phyloP scores from a whole-genome alignment of 35 echinoderm and acorn worm genomes.

The Apostichopus californicus region DNA sequence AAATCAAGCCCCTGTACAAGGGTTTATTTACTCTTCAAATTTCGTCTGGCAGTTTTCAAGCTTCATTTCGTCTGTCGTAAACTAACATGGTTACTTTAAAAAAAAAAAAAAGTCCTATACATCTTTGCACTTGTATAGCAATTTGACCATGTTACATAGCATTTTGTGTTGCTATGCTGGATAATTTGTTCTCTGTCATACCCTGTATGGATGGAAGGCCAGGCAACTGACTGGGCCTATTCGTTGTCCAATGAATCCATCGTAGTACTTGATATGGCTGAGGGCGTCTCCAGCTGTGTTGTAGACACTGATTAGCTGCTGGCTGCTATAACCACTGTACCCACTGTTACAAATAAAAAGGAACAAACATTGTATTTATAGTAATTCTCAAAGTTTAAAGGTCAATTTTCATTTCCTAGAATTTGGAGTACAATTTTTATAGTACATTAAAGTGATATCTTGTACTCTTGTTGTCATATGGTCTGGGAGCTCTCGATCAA shows the following conservation, averaged over 20 bases:
- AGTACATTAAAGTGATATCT: too few species aligned
- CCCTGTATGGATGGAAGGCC: conserved; percentile 96
- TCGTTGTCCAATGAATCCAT: conserved; percentile 98
- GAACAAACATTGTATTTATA: neutral
- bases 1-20: too few species aligned
- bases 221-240: conserved; percentile 93
- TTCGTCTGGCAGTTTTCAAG: too few species aligned
- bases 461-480: too few species aligned
- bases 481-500: too few species aligned
- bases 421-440: too few species aligned
- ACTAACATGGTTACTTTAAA: too few species aligned
- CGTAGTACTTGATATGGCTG: conserved; percentile 98
- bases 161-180: neutral
- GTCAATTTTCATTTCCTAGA: too few species aligned
- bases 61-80: too few species aligned
- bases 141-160: neutral
- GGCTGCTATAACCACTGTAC: conserved; percentile 78
- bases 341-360: neutral
- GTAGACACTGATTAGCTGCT: conserved; percentile 93
- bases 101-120: too few species aligned
- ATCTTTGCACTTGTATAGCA: neutral
- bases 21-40: too few species aligned
- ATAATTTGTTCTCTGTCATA: neutral
- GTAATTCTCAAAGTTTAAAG: neutral
- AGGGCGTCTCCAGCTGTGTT: conserved; percentile 88